phyloP scores from a whole-genome alignment of 37 sponge, comb jelly and placozoan species.

The Eunapius fragilis region DNA sequence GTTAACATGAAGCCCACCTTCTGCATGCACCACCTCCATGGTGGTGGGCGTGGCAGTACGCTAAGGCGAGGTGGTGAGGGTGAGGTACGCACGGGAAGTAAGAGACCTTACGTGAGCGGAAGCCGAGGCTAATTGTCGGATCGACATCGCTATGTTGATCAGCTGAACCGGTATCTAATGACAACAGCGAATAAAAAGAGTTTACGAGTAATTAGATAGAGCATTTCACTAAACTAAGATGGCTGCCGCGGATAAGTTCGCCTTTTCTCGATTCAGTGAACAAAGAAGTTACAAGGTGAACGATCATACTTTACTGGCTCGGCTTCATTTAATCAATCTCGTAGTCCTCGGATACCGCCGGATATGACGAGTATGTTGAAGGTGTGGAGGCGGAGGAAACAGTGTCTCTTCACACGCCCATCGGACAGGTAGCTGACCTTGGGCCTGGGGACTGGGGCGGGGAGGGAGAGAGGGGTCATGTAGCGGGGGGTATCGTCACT shows the following conservation, averaged over 20 bases:
- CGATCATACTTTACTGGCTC: neutral
- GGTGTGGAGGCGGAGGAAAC: slow-evolving; percentile 73
- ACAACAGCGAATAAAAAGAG: neutral
- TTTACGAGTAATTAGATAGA: neutral
- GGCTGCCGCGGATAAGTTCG: slow-evolving; percentile 16
- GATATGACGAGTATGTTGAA: slow-evolving; percentile 77
- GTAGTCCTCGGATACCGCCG: slow-evolving; percentile 52
- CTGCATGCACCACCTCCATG: neutral
- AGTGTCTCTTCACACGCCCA: slow-evolving; percentile 57
- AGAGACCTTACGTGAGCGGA: neutral
- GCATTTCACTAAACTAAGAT: neutral
- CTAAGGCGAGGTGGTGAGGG: neutral
- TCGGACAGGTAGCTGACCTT: slow-evolving; percentile 45
- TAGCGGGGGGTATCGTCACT: neutral
- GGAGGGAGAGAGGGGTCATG: neutral
- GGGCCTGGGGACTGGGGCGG: neutral
- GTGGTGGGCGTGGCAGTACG: neutral
- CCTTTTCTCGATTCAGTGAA: slow-evolving; percentile 53
- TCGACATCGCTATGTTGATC: neutral
- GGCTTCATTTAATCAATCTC: neutral
- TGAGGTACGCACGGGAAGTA: neutral
- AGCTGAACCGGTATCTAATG: neutral
- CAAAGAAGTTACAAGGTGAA: slow-evolving; percentile 56
- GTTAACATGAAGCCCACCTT: neutral
- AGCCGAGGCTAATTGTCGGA: neutral